Conservation (phyloP, 1,140 invertebrate genomes). For the Melitaea cinxia region DNA sequence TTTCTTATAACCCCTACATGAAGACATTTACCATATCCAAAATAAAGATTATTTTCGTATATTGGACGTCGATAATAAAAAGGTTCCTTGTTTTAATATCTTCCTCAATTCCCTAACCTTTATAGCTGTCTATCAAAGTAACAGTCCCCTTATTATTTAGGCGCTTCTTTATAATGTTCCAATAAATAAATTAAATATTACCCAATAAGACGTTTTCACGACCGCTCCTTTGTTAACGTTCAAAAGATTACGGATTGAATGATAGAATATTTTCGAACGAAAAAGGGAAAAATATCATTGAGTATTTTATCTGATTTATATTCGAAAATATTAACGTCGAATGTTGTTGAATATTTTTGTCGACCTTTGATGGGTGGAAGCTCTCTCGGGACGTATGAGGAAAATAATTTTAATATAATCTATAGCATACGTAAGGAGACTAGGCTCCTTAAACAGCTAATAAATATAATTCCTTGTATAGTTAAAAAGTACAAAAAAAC, state of each 20-base stretch:
- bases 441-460: too few species aligned
- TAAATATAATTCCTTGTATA: too few species aligned
- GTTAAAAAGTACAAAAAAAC: too few species aligned
- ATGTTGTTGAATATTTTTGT: too few species aligned
- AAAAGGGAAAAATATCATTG: not conserved
- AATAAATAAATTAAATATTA: constrained; percentile 19
- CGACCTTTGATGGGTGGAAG: too few species aligned
- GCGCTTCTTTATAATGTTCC: not conserved
- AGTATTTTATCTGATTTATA: not conserved
- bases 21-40: not conserved
- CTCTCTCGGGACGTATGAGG: too few species aligned
- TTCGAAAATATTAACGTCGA: not conserved
- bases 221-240: constrained; percentile 2
- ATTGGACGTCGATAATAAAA: constrained; percentile 13
- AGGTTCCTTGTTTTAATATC: constrained; percentile 18
- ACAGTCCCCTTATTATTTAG: constrained; percentile 21
- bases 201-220: constrained; percentile 1
- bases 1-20: not conserved
- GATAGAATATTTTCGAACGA: not conserved
- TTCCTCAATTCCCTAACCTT: constrained; percentile 20
- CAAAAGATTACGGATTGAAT: not conserved
- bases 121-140: constrained; percentile 18
- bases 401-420: too few species aligned
- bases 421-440: too few species aligned
- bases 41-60: not conserved